These are phyloP conservation scores for Cordylochernes scorpioides DNA, from an alignment of 2,888 invertebrate species.

Conservation along the genomic window DNA sequence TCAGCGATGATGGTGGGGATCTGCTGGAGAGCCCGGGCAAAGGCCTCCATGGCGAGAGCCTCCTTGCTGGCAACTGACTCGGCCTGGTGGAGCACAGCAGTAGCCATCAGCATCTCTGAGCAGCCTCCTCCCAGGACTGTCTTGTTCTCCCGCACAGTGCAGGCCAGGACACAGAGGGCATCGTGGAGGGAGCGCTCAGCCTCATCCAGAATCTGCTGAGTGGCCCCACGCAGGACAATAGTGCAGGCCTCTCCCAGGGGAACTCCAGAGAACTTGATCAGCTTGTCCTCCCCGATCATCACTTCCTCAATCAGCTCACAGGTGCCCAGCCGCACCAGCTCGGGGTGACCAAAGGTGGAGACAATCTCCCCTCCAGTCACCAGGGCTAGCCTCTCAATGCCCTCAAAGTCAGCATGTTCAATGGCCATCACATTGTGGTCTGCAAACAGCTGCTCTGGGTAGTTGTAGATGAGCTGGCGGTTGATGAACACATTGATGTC, in stretches of 20 bases:
- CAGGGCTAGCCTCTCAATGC: conserved; percentile 82
- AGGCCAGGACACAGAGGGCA: conserved; percentile 81
- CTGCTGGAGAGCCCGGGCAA: conserved; percentile 45
- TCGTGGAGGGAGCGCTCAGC: conserved; percentile 94
- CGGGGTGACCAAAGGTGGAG: conserved; percentile 87
- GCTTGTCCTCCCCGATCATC: conserved; percentile 90
- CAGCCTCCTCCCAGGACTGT: conserved; percentile 76
- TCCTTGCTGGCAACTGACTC: conserved; percentile 81
- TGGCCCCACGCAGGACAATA: conserved; percentile 84
- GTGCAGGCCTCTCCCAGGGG: conserved; percentile 88
- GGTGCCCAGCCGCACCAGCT: conserved; percentile 57
- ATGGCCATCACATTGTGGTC: conserved; percentile 97
- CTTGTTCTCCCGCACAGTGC: conserved; percentile 75
- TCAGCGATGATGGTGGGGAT: conserved; percentile 89
- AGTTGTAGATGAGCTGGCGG: conserved; percentile 95
- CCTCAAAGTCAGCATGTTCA: conserved; percentile 98
- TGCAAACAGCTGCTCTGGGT: conserved; percentile 95
- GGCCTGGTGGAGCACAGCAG: conserved; percentile 55
- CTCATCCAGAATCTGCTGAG: conserved; percentile 91
- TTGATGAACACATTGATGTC: conserved; percentile 94
- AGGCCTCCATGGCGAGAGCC: conserved; percentile 84
- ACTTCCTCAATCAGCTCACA: conserved; percentile 89
- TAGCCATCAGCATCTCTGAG: conserved; percentile 89
- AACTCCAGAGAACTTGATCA: conserved; percentile 81
- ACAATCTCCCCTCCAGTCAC: conserved; percentile 93